Evolutionary conservation across 2,113 vertebrate species (phyloP).

Genomic region (Scolopax mira): DNA sequence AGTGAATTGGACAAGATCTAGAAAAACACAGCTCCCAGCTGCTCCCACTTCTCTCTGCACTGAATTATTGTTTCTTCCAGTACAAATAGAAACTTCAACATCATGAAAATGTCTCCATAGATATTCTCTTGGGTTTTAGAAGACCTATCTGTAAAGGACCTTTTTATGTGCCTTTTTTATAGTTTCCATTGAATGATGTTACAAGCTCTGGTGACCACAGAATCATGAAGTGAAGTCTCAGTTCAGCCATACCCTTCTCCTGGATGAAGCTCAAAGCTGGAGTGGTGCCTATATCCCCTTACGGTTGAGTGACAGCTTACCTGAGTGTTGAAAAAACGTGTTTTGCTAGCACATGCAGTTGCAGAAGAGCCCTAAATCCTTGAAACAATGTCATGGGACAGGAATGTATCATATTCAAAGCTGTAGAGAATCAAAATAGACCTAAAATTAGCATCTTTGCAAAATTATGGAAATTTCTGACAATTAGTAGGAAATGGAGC

Average conservation of each 20-base stretch:
- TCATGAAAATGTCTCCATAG: background rate
- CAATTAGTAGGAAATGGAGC: background rate
- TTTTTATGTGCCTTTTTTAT: background rate
- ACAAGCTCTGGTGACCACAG: background rate
- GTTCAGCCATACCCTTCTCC: background rate
- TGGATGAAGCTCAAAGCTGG: background rate
- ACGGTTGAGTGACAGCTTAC: background rate
- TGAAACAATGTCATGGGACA: background rate
- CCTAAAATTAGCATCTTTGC: background rate
- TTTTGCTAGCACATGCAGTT: background rate
- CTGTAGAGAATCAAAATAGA: background rate
- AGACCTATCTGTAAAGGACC: background rate
- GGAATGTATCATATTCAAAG: background rate
- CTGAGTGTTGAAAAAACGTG: background rate
- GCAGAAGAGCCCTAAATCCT: background rate
- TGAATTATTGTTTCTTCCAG: background rate
- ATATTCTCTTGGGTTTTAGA: background rate
- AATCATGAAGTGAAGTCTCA: background rate
- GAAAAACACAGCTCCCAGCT: background rate
- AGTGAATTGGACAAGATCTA: background rate
- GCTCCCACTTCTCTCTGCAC: background rate
- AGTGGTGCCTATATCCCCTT: background rate
- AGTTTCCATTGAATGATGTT: background rate
- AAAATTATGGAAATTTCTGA: background rate
- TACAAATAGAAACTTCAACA: background rate